These are phyloP conservation scores for Diachrysia chrysitis DNA, from an alignment of 2,888 invertebrate species.

Conservation along the genomic window DNA sequence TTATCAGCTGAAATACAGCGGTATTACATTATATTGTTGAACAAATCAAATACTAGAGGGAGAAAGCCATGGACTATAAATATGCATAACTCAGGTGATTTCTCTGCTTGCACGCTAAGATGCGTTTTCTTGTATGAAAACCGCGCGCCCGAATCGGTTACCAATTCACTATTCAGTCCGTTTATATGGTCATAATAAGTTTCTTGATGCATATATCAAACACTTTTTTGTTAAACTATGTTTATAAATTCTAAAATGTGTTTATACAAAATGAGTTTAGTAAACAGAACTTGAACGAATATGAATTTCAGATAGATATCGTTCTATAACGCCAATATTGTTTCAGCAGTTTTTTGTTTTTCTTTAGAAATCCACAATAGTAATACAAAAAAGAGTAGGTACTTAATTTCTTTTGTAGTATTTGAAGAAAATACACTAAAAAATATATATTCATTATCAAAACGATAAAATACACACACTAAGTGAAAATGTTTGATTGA, in stretches of 20 bases:
- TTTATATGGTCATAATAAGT: constrained; percentile 19
- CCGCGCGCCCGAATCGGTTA: constrained; percentile 50
- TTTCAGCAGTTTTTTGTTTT: not conserved
- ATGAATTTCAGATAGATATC: not conserved
- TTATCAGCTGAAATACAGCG: constrained; percentile 17
- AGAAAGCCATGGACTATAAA: constrained; percentile 83
- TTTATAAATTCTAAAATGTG: not conserved
- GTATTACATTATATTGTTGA: constrained; percentile 41
- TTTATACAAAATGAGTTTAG: not conserved
- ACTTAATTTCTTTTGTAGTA: too few species aligned
- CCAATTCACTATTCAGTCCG: constrained; percentile 17
- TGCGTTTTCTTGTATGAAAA: constrained; percentile 70
- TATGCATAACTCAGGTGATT: constrained; percentile 81
- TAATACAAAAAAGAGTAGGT: too few species aligned
- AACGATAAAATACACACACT: constrained; percentile 9
- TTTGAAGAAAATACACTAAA: not conserved
- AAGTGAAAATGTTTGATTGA: constrained; percentile 21
- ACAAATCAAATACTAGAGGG: constrained; percentile 65
- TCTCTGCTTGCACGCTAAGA: constrained; percentile 81
- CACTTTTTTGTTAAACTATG: not conserved
- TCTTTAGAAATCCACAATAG: too few species aligned
- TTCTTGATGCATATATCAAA: constrained; percentile 17
- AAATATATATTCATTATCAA: constrained; percentile 9
- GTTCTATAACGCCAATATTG: not conserved
- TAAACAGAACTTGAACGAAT: not conserved